Conservation (phyloP, 23 tunicate genomes). For the Styela clava region DNA sequence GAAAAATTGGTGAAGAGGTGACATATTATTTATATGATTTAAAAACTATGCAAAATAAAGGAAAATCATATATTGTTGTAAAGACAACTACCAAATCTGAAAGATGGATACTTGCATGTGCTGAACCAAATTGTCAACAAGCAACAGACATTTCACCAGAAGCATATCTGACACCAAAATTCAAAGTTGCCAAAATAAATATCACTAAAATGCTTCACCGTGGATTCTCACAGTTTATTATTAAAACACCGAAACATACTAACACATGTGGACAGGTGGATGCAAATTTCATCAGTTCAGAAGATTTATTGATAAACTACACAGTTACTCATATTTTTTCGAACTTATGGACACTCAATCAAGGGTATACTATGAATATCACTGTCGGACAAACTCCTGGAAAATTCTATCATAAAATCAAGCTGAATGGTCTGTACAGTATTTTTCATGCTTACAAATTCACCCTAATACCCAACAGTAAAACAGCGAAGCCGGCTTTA, state of each 20-base stretch:
- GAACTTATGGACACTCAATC: constrained; percentile 57
- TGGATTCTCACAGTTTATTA: constrained; percentile 47
- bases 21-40: constrained; percentile 42
- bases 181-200: constrained; percentile 32
- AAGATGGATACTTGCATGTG: constrained; percentile 70
- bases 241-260: constrained; percentile 27
- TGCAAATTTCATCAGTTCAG: constrained; percentile 42
- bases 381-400: background rate
- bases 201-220: constrained; percentile 9
- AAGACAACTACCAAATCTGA: constrained; percentile 28
- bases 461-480: background rate
- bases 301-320: constrained; percentile 4
- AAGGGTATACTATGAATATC: constrained; percentile 23
- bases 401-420: constrained; percentile 38
- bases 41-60: background rate
- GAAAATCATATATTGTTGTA: constrained; percentile 28
- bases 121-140: constrained; percentile 26
- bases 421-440: constrained; percentile 27
- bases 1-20: constrained; percentile 7
- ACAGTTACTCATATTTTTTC: constrained; percentile 62
- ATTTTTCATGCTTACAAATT: constrained; percentile 52
- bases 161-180: constrained; percentile 16
- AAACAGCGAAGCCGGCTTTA: background rate
- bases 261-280: constrained; percentile 17
- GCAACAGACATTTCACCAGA: constrained; percentile 45